phyloP scores from a whole-genome alignment of 2,888 invertebrate species.

The Magallana nippona region DNA sequence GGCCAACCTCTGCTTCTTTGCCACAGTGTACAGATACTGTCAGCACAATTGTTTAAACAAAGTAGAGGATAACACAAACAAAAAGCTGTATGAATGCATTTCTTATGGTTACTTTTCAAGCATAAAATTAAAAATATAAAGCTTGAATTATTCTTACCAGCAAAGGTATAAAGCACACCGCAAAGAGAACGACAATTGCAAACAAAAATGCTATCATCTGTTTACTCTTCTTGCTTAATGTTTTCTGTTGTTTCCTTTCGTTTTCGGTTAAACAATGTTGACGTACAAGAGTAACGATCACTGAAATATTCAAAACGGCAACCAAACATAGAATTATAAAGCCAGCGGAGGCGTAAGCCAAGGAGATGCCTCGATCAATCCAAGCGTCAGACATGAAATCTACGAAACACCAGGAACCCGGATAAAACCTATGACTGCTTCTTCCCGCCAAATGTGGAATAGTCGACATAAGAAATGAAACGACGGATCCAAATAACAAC shows the following conservation, averaged over 20 bases:
- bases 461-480: not conserved
- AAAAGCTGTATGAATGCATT: no score
- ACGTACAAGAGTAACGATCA: not conserved
- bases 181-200: slow-evolving; percentile 12
- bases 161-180: not conserved
- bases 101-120: no score
- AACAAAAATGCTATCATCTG: slow-evolving; percentile 1
- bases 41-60: no score
- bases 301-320: not conserved
- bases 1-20: no score
- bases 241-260: not conserved
- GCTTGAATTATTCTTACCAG: not conserved
- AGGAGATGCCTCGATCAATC: not conserved
- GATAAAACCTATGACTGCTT: not conserved
- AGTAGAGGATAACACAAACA: no score
- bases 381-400: not conserved
- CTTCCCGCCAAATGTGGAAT: not conserved
- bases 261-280: not conserved
- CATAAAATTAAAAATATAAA: no score
- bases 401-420: slow-evolving; percentile 28
- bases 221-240: not conserved
- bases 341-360: not conserved
- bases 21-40: not conserved
- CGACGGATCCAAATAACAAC: not conserved
- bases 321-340: not conserved